Conservation (phyloP, 2,888 invertebrate species). For the Xestia ashworthii region DNA sequence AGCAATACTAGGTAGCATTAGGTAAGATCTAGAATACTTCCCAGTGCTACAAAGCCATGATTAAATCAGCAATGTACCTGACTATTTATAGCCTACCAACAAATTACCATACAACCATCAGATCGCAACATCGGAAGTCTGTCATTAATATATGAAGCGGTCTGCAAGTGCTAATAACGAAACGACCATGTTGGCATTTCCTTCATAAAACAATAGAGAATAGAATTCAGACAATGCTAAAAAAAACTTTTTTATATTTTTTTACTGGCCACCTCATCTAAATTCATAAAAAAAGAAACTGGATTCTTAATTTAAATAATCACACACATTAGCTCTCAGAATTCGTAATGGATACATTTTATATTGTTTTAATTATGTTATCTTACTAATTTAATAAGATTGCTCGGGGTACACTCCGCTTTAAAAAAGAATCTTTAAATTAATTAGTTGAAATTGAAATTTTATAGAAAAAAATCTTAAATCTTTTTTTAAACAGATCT, state of each 20-base stretch:
- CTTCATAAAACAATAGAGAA: conserved; percentile 6
- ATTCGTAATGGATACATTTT: neutral
- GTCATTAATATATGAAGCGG: conserved; percentile 51
- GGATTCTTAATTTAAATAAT: neutral
- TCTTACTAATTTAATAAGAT: neutral
- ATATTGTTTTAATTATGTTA: neutral
- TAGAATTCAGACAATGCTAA: neutral
- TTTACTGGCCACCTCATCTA: neutral
- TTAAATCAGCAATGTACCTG: conserved; percentile 32
- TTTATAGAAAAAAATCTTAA: too few relatives aligned
- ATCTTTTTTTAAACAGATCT: too few relatives aligned
- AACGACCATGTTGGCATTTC: conserved; percentile 5
- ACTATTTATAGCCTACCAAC: conserved; percentile 42
- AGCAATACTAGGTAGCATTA: conserved; percentile 21
- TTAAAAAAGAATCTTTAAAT: neutral
- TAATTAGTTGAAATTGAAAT: too few relatives aligned
- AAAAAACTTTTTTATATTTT: neutral
- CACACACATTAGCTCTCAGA: neutral
- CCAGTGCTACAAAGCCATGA: conserved; percentile 21
- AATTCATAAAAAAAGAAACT: neutral
- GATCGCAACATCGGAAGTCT: conserved; percentile 50
- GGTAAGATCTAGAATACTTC: conserved; percentile 37
- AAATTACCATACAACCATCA: conserved; percentile 48
- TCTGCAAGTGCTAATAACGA: conserved; percentile 16
- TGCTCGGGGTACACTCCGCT: neutral